Base-by-base conservation (phyloP, 1,140 invertebrate species). In the Drosophila tropicalis region DNA sequence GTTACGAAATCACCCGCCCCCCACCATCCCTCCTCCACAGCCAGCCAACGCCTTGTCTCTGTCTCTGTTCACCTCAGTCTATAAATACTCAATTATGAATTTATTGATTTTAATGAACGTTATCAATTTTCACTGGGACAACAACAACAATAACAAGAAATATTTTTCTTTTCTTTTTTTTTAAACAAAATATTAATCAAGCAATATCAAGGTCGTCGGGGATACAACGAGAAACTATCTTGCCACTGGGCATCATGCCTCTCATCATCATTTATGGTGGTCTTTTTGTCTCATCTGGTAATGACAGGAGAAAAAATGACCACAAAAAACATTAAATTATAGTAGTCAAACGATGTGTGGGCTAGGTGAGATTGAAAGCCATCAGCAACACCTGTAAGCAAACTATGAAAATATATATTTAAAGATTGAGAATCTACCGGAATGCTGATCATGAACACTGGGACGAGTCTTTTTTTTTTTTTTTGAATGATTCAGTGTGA, bases 41-140 rank as follows among this genome's bases (percentile, higher is more conserved):
- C 0, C 5, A 36, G 34, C 10, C 1, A 36, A 12, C 55, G 41
- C 32, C 60, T 9, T 36, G 12, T 12, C 15, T 22, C 55, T 22
- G 10, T 13, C 10, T 39, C 36, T 39, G 36, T 12, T 19, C 4
- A 5, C 9, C 19, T 29, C 17, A 6, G 1, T 12, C 54, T 25
- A 36, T 77, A 82, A 87, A 82, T 76, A 87, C 83, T 87, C 77
- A 83, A 83, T 86, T 85, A 79, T 85, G 67, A 75, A 76, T 71
- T 86, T 76, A 86, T 86, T 86, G 83, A 87, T 87, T 86, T 86
- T 87, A 86, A 86, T 87, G 83, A 82, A 68, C 67, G 81, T 83
- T 87, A 86, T 86, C 70, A 87, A 87, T 87, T 86, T 83, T 56
- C 71, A 58, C 70, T 61, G 68, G 63, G n/a, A 57, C 72, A 75